phyloP scores from a whole-genome alignment of 2,888 invertebrate species.

The Ischnus inquisitorius region DNA sequence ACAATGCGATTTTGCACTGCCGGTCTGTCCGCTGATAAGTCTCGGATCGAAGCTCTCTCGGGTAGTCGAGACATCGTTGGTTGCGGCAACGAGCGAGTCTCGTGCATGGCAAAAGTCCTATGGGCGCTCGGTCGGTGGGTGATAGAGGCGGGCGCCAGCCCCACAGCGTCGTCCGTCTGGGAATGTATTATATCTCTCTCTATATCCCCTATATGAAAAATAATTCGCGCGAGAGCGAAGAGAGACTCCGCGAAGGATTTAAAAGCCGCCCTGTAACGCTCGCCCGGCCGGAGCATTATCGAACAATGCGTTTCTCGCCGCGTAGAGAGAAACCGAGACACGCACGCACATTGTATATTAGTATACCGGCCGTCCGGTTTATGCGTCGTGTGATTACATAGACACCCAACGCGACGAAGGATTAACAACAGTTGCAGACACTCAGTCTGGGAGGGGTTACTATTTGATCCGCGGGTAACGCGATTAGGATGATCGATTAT shows the following conservation, averaged over 20 bases:
- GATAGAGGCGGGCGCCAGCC: conserved; percentile 80
- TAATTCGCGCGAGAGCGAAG: conserved; percentile 70
- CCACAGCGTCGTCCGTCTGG: conserved; percentile 80
- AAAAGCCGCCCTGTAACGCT: conserved; percentile 66
- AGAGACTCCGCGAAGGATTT: conserved; percentile 66
- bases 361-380: conserved; percentile 56
- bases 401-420: conserved; percentile 19
- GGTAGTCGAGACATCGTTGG: neutral
- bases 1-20: conserved; percentile 39
- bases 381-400: conserved; percentile 53
- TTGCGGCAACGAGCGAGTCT: conserved; percentile 12
- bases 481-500: conserved; percentile 14
- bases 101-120: conserved; percentile 29
- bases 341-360: conserved; percentile 55
- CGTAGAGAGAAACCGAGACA: conserved; percentile 56
- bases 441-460: neutral
- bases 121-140: conserved; percentile 62
- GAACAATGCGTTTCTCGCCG: conserved; percentile 78
- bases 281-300: conserved; percentile 78
- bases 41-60: conserved; percentile 24
- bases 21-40: conserved; percentile 39
- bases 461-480: conserved; percentile 9
- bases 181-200: conserved; percentile 75
- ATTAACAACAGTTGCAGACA: conserved; percentile 22
- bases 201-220: conserved; percentile 74